Conservation (phyloP, 1,140 invertebrate species). For the Philotrypesis tridentata region DNA sequence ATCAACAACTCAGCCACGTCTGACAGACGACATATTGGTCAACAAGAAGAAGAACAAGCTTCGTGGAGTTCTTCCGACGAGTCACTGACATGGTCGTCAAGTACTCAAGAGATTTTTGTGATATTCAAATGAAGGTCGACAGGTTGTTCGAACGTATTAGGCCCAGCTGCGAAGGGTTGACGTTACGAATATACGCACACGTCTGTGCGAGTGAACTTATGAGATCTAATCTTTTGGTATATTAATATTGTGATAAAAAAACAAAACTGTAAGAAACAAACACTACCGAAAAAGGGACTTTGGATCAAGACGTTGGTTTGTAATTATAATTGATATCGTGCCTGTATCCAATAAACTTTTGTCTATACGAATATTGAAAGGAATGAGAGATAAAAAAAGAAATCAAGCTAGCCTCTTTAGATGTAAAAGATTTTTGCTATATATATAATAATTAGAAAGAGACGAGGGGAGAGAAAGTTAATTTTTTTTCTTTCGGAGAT, state of each 20-base stretch:
- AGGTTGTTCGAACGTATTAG: not conserved
- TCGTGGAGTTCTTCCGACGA: not conserved
- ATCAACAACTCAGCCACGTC: not conserved
- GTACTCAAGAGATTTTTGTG: not conserved
- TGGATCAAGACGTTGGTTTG: conserved; percentile 60
- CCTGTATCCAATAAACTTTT: conserved; percentile 68
- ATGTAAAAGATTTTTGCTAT: conserved; percentile 36
- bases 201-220: conserved; percentile 29
- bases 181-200: not conserved
- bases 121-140: not conserved
- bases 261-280: conserved; percentile 24
- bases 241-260: conserved; percentile 68
- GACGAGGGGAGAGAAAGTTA: conserved; percentile 60
- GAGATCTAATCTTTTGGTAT: conserved; percentile 11
- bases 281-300: conserved; percentile 52
- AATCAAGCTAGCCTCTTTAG: conserved; percentile 12
- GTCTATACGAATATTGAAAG: conserved; percentile 54
- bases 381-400: conserved; percentile 57
- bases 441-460: not conserved
- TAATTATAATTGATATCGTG: conserved; percentile 62
- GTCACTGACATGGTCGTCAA: conserved; percentile 9
- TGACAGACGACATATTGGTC: not conserved
- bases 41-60: not conserved
- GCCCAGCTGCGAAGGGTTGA: not conserved
- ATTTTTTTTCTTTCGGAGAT: conserved; percentile 54